A percentile compares a stretch with the other conserved stretches of the same genome.
Conservation (phyloP, 1,140 invertebrate species). For the Oryctes rhinoceros region DNA sequence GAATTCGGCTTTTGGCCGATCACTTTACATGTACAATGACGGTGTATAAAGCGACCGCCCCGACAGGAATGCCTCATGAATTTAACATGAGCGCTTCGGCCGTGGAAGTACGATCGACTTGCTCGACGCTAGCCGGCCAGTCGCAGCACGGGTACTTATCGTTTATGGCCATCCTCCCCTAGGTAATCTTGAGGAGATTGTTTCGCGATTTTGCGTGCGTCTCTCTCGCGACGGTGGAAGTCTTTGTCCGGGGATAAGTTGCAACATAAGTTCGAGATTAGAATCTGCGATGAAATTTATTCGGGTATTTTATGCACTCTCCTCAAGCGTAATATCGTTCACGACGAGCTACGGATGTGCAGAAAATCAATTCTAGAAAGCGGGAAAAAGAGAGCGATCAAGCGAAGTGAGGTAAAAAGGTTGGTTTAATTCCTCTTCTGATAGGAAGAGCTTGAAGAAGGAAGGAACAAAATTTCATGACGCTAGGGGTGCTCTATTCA, state of each 20-base stretch:
- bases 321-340: neutral
- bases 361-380: too few relatives aligned
- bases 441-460: too few relatives aligned
- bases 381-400: too few relatives aligned
- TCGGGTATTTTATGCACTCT: neutral
- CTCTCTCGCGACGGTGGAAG: neutral
- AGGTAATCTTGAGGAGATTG: conserved; percentile 27
- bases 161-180: conserved; percentile 16
- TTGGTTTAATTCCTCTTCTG: too few relatives aligned
- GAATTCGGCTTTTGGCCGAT: conserved; percentile 9
- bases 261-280: neutral
- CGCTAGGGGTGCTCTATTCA: too few relatives aligned
- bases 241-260: neutral
- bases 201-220: conserved; percentile 17
- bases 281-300: conserved; percentile 13
- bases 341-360: too few relatives aligned
- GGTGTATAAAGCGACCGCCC: neutral
- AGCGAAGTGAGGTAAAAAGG: too few relatives aligned
- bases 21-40: conserved; percentile 22
- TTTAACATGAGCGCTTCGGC: conserved; percentile 16
- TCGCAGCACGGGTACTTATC: neutral
- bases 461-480: too few relatives aligned
- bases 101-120: conserved; percentile 21
- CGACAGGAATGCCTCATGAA: conserved; percentile 17
- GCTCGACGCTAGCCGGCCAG: neutral